Evolutionary conservation across 1,140 invertebrate genomes (phyloP).

Genomic region (Micrasema longulum): DNA sequence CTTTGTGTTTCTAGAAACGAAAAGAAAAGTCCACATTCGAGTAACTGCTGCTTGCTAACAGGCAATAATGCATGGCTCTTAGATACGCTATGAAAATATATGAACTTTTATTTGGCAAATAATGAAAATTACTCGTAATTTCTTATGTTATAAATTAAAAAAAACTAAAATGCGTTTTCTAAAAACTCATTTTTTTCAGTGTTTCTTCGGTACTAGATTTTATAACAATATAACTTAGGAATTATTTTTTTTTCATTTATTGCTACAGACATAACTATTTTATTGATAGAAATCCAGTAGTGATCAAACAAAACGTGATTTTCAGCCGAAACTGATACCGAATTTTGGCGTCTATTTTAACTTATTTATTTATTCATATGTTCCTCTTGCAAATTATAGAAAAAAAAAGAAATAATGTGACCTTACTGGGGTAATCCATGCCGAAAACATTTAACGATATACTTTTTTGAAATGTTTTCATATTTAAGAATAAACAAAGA

Average conservation of each 20-base stretch:
- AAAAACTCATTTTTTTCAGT: background rate
- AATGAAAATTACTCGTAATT: background rate
- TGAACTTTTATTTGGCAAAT: background rate
- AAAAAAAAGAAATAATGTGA: too few species aligned
- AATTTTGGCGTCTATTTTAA: too few species aligned
- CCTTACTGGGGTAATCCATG: too few species aligned
- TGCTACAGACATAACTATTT: background rate
- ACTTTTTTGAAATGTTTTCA: too few species aligned
- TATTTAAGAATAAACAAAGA: too few species aligned
- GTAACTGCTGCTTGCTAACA: background rate
- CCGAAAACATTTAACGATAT: too few species aligned
- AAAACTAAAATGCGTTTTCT: background rate
- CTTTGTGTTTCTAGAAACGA: slow-evolving; percentile 20
- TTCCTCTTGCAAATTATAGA: too few species aligned
- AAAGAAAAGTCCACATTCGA: slow-evolving; percentile 8
- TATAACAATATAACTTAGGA: background rate
- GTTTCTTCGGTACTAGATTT: background rate
- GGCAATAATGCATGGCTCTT: background rate
- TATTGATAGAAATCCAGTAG: background rate
- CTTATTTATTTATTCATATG: too few species aligned
- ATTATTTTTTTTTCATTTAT: background rate
- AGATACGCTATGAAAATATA: background rate
- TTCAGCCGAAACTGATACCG: background rate
- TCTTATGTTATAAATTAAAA: background rate
- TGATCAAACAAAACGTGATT: background rate